Percentiles rank a stretch among this genome's conserved stretches.
These are phyloP conservation scores for Lomographa bimaculata DNA, from an alignment of 2,888 invertebrate genomes.

Conservation along the genomic window DNA sequence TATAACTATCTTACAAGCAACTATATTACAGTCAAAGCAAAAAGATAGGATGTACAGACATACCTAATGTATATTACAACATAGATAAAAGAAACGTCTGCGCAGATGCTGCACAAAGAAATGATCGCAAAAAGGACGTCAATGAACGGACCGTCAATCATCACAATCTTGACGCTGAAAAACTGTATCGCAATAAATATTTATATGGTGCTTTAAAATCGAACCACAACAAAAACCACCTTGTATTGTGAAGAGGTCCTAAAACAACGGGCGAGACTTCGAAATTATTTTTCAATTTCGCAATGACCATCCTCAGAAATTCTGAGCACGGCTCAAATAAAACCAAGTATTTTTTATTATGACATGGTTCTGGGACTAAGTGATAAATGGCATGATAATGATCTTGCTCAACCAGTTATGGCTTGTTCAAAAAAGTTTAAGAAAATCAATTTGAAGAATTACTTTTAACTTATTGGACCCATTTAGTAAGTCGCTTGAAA, in stretches of 20 bases:
- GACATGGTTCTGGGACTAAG: conserved; percentile 4
- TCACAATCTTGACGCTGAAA: background rate
- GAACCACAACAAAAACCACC: too few species aligned
- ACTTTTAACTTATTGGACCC: conserved; percentile 17
- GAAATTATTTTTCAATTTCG: too few species aligned
- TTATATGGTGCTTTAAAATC: background rate
- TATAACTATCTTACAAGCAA: too few species aligned
- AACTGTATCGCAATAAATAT: conserved; percentile 4
- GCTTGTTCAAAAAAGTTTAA: conserved; percentile 12
- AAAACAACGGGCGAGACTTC: too few species aligned
- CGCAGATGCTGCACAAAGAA: conserved; percentile 19
- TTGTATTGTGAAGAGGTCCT: conserved; percentile 1
- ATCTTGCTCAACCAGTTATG: conserved; percentile 15
- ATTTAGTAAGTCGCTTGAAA: conserved; percentile 12
- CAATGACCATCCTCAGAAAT: too few species aligned
- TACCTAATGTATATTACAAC: conserved; percentile 1
- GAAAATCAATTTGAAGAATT: conserved; percentile 17
- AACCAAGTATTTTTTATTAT: background rate
- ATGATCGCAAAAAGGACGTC: conserved; percentile 18
- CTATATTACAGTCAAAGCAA: too few species aligned
- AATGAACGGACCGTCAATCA: conserved; percentile 7
- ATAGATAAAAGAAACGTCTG: conserved; percentile 5
- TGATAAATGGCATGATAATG: conserved; percentile 6
- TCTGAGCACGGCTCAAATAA: background rate
- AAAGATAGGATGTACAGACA: conserved; percentile 5